phyloP scores from a whole-genome alignment of 2,888 invertebrate species.

The Pseudococcus jackbeardsleyi region DNA sequence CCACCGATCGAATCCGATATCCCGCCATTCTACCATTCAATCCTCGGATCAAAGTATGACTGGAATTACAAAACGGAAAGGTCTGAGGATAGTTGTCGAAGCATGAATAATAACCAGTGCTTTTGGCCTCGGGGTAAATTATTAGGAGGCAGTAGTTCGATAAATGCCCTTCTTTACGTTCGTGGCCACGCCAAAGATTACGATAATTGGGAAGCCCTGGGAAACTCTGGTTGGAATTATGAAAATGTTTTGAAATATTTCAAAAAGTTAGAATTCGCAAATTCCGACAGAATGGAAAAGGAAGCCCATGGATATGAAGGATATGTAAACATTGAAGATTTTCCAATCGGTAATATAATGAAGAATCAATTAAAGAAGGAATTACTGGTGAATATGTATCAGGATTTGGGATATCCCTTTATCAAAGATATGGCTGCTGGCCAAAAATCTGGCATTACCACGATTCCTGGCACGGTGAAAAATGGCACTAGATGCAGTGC shows the following conservation, averaged over 20 bases:
- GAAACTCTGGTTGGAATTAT: slow-evolving; percentile 72
- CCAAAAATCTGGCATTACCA: slow-evolving; percentile 75
- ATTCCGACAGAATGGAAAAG: slow-evolving; percentile 65
- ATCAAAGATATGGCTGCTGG: slow-evolving; percentile 75
- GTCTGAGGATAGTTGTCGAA: slow-evolving; percentile 79
- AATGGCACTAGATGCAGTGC: slow-evolving; percentile 75
- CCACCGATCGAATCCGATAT: slow-evolving; percentile 83
- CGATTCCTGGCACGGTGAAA: slow-evolving; percentile 75
- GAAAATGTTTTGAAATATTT: slow-evolving; percentile 69
- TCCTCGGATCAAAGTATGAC: slow-evolving; percentile 79
- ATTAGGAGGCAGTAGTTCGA: slow-evolving; percentile 83
- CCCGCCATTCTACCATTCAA: slow-evolving; percentile 79
- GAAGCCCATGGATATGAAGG: slow-evolving; percentile 67
- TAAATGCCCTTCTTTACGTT: slow-evolving; percentile 86
- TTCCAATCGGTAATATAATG: not conserved
- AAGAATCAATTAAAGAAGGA: not conserved
- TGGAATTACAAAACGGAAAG: slow-evolving; percentile 87
- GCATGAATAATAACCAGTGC: slow-evolving; percentile 81
- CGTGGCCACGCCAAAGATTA: slow-evolving; percentile 81
- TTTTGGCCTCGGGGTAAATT: slow-evolving; percentile 84
- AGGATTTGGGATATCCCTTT: slow-evolving; percentile 80
- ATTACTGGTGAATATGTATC: slow-evolving; percentile 83
- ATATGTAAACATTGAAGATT: slow-evolving; percentile 66
- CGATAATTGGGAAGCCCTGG: slow-evolving; percentile 80
- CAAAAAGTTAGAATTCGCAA: slow-evolving; percentile 69